These are phyloP conservation scores for Chitala chitala DNA, from an alignment of 2,113 vertebrate genomes.

Conservation along the genomic window DNA sequence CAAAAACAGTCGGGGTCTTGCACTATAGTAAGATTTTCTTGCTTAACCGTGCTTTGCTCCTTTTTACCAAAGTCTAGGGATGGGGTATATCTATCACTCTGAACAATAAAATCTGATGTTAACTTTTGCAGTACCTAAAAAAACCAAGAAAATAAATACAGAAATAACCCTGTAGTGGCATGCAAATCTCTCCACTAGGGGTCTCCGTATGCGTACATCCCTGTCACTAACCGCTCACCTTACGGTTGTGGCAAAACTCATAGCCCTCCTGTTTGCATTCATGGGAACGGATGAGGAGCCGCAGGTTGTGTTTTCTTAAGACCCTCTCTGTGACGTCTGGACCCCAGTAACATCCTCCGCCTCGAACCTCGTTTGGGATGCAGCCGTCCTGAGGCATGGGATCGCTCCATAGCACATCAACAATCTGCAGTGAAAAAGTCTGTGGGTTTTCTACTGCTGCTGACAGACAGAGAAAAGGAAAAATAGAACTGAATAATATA, in stretches of 20 bases:
- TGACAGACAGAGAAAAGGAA: not conserved
- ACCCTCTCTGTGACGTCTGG: slow-evolving; percentile 74
- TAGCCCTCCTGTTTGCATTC: slow-evolving; percentile 93
- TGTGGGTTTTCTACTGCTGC: not conserved
- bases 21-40: too few relatives aligned
- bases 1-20: too few relatives aligned
- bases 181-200: too few relatives aligned
- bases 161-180: too few relatives aligned
- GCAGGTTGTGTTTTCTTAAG: slow-evolving; percentile 69
- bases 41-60: too few relatives aligned
- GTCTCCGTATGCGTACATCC: too few relatives aligned
- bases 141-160: too few relatives aligned
- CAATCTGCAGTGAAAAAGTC: slow-evolving; percentile 54
- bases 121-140: too few relatives aligned
- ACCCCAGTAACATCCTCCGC: slow-evolving; percentile 86
- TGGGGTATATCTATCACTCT: not conserved
- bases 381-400: slow-evolving; percentile 83
- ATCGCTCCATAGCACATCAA: slow-evolving; percentile 87
- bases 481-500: too few relatives aligned
- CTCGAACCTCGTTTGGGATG: slow-evolving; percentile 69
- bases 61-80: too few relatives aligned
- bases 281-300: slow-evolving; percentile 83
- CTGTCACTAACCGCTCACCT: slow-evolving; percentile 63
- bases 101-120: too few relatives aligned
- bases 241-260: slow-evolving; percentile 80